These are phyloP conservation scores for Bucco capensis DNA, from an alignment of 2,113 vertebrate genomes.

Conservation along the genomic window DNA sequence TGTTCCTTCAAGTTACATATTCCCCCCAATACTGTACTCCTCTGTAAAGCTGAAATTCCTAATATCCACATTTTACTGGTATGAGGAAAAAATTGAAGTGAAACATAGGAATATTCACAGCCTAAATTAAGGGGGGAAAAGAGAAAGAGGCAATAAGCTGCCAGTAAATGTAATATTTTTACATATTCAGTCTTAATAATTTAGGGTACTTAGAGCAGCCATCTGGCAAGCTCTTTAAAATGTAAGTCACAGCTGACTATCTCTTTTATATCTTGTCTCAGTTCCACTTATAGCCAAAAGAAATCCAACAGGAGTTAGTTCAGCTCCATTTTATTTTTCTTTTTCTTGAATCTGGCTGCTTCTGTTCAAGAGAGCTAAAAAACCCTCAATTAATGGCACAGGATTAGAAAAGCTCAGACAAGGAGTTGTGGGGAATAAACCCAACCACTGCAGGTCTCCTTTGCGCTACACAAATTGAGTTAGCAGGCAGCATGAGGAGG, in stretches of 20 bases:
- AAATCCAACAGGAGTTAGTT: not conserved
- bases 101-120: not conserved
- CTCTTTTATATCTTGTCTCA: not conserved
- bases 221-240: conserved; percentile 10
- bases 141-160: not conserved
- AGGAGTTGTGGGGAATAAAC: not conserved
- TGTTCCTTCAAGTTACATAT: not conserved
- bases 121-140: not conserved
- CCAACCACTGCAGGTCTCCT: not conserved
- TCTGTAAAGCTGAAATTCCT: not conserved
- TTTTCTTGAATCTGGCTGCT: not conserved
- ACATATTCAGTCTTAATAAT: conserved; percentile 14
- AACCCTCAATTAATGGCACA: not conserved
- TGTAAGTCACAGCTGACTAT: not conserved
- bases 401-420: not conserved
- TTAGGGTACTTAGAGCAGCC: not conserved
- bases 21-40: not conserved
- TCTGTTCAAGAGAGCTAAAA: not conserved
- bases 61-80: not conserved
- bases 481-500: not conserved
- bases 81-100: not conserved
- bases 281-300: not conserved
- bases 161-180: not conserved
- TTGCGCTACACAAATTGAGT: not conserved
- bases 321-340: not conserved